Evolutionary conservation across 2,888 invertebrate genomes (phyloP), one percentile per base, ranked within the genome.

Genomic region (Antheraea yamamai): DNA sequence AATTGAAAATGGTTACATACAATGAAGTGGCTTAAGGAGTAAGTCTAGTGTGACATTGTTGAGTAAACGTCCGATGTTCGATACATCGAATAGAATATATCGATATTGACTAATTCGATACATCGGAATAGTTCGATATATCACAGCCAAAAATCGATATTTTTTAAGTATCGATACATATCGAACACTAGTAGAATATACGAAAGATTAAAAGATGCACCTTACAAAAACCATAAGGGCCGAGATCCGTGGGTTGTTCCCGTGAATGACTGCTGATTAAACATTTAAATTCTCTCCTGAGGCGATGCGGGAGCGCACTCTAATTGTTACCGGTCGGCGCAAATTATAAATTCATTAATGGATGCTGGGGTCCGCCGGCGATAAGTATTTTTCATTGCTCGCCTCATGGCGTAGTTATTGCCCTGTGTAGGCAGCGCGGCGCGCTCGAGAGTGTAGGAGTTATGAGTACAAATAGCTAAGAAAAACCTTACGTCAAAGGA

Each of bases 321-420:
- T 90, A 91, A 91, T 91, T 89, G 89, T 87, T 83, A 81, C 78
- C 81, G 81, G 81, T 78, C 83, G 86, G 85, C 81, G 88, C 90
- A 91, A 92, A 92, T 92, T 92, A 92, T 90, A 92, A 92, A 92
- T 92, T 92, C 90, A 90, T 91, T 91, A 89, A 88, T 87, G 83
- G 83, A 79, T 79, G 83, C 78, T 79, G 75, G 75, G 77, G 78
- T 83, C 87, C 84, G 78, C 75, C 58, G 88, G 87, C 87, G 78
- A 85, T 79, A 81, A 79, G 79, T 81, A 83, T 85, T 83, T 85
- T 86, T 85, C 83, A 82, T 80, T 74, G 76, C 76, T 78, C 77
- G 52, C 47, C 73, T 73, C 72, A 52, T 55, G n/a, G 61, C 61
- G 61, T 61, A 8, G 72, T 75, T 75, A 72, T 75, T 64, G 52